These are phyloP conservation scores for Bovichtus variegatus DNA, from an alignment of 2,797 vertebrate genomes.

Conservation along the genomic window DNA sequence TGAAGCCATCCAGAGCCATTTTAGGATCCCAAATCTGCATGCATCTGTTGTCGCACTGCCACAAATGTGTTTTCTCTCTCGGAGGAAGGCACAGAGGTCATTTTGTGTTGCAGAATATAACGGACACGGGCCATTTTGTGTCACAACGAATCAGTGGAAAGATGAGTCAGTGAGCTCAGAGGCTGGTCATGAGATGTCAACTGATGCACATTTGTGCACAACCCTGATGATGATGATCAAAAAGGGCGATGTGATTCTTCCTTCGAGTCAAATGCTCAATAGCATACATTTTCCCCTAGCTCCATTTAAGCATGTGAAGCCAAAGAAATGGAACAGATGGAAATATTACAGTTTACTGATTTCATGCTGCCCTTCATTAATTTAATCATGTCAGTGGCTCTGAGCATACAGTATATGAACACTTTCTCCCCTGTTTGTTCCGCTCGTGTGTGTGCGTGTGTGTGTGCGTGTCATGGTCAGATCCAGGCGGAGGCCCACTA, in stretches of 20 bases:
- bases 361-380: conserved; percentile 53
- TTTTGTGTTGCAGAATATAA: conserved; percentile 55
- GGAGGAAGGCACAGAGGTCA: conserved; percentile 56
- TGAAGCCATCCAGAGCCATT: conserved; percentile 38
- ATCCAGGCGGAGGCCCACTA: conserved; percentile 98
- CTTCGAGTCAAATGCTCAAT: conserved; percentile 59
- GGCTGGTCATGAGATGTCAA: conserved; percentile 54
- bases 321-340: conserved; percentile 59
- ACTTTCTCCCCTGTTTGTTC: conserved; percentile 37
- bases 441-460: conserved; percentile 28
- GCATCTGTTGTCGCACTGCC: conserved; percentile 54
- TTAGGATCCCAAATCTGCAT: conserved; percentile 58
- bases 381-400: conserved; percentile 44
- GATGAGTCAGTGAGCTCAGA: conserved; percentile 57
- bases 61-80: conserved; percentile 56
- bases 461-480: conserved; percentile 75
- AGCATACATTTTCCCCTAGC: conserved; percentile 38
- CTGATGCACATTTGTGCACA: conserved; percentile 66
- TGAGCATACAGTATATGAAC: conserved; percentile 33
- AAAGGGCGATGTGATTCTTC: conserved; percentile 47
- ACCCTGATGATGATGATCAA: conserved; percentile 51
- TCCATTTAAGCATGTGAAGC: conserved; percentile 55
- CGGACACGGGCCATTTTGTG: conserved; percentile 68
- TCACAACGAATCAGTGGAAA: conserved; percentile 66
- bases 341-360: conserved; percentile 59